Base-by-base conservation (phyloP, 2,888 invertebrate genomes). In the Psococerastis gibbosa region DNA sequence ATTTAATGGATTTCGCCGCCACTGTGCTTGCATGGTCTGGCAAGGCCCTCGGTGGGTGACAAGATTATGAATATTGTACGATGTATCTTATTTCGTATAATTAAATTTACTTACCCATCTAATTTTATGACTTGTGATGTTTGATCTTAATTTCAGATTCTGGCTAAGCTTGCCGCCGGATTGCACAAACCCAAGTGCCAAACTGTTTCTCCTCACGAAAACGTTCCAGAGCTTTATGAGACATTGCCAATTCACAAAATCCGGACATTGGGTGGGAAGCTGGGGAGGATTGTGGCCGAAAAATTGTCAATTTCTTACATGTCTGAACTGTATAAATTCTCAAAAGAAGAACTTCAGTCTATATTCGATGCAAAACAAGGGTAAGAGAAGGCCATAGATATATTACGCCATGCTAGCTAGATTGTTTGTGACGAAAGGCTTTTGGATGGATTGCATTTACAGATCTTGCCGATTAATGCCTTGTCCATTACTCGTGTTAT, bases 101-200 rank as follows among this genome's bases (percentile, higher is more conserved):
- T n/a, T n/a, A n/a, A n/a, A n/a, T n/a, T n/a, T n/a, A n/a, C n/a
- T n/a, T n/a, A n/a, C n/a, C n/a, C n/a, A n/a, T n/a, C n/a, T n/a
- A n/a, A n/a, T n/a, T n/a, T n/a, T n/a, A n/a, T n/a, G n/a, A n/a
- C n/a, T n/a, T n/a, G n/a, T n/a, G n/a, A n/a, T n/a, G n/a, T n/a
- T n/a, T n/a, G n/a, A 43, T 44, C 35, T 42, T 45, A 48, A 45
- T 52, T 57, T 31, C 51, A 75, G 73, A 84, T 91, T 55, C 62
- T 97, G 49, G 88, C 94, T 0, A 97, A 97, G 65, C 65, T 97
- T 23, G 85, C 83, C 0, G 92, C 92, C 62, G 91, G 94, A 2
- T 68, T 94, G 55, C 82, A 88, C 56, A 88, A 88, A 59, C 88
- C 88, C 0, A 84, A 88, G 58, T 78, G 84, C 55, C 95, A 97